These are phyloP conservation scores for Bradypodion ventrale DNA, from an alignment of 2,797 vertebrate genomes.

Conservation along the genomic window DNA sequence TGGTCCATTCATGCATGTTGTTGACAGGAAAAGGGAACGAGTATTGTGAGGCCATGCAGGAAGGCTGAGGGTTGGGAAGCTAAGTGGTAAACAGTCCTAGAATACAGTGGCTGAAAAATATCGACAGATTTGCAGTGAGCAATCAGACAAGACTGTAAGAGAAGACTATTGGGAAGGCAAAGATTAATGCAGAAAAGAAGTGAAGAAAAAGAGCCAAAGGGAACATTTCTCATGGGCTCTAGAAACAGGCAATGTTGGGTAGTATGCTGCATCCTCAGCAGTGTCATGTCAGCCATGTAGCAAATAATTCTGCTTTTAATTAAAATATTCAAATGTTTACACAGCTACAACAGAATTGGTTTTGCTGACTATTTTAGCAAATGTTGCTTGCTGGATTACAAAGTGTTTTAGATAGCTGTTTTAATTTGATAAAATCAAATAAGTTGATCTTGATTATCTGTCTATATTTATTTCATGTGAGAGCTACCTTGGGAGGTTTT, in stretches of 20 bases:
- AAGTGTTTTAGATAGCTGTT: neutral
- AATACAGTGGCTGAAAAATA: neutral
- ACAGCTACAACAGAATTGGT: neutral
- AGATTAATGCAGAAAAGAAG: neutral
- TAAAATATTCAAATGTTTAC: neutral
- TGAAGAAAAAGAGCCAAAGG: neutral
- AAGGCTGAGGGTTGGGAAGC: neutral
- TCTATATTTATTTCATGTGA: neutral
- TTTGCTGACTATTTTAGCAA: neutral
- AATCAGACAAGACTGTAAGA: neutral
- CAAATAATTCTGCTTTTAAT: conserved; percentile 6
- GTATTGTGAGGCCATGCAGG: neutral
- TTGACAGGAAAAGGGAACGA: neutral
- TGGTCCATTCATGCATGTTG: neutral
- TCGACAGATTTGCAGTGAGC: neutral
- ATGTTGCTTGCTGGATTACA: neutral
- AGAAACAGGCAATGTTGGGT: neutral
- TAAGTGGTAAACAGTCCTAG: neutral
- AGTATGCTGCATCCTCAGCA: neutral
- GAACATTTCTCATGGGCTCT: neutral
- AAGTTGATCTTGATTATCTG: neutral
- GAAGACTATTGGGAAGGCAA: neutral
- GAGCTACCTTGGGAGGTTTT: neutral
- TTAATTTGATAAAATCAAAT: neutral
- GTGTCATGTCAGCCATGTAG: neutral